Percentiles rank a stretch among this genome's conserved stretches.
Conservation (phyloP, 92 coral and sea anemone genomes). For the Scolanthus callimorphus region DNA sequence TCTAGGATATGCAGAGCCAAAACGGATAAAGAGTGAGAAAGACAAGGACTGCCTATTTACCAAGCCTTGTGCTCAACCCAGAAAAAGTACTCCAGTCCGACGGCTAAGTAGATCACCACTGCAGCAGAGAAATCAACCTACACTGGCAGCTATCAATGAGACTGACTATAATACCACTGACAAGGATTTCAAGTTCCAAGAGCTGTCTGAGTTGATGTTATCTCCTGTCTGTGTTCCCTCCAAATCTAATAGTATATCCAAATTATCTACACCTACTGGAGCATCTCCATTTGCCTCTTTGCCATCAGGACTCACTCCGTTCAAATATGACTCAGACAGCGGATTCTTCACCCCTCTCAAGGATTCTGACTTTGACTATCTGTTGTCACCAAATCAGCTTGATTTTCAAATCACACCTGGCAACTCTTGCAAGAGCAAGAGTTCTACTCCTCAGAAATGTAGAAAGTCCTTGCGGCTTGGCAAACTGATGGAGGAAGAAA, state of each 20-base stretch:
- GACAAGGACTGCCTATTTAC: background rate
- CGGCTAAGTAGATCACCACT: slow-evolving; percentile 44
- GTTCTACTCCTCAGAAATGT: slow-evolving; percentile 68
- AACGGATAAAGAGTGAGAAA: slow-evolving; percentile 22
- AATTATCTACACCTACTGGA: slow-evolving; percentile 56
- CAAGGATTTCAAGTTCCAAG: slow-evolving; percentile 34
- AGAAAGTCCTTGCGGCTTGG: slow-evolving; percentile 87
- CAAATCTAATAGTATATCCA: background rate
- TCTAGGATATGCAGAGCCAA: slow-evolving; percentile 19
- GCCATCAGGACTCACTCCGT: slow-evolving; percentile 67
- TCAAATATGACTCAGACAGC: slow-evolving; percentile 61
- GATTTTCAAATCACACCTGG: slow-evolving; percentile 22
- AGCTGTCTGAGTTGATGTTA: slow-evolving; percentile 8
- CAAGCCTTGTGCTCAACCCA: background rate
- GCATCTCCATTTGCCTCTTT: slow-evolving; percentile 45
- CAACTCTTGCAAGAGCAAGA: slow-evolving; percentile 10
- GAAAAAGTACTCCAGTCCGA: background rate
- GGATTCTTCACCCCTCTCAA: slow-evolving; percentile 77
- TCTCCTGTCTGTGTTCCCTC: slow-evolving; percentile 55
- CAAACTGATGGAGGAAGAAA: slow-evolving; percentile 29
- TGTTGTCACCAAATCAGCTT: slow-evolving; percentile 64
- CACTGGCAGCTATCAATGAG: slow-evolving; percentile 88
- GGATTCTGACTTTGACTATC: slow-evolving; percentile 75
- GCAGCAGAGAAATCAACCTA: slow-evolving; percentile 55
- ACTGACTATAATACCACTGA: slow-evolving; percentile 32